Conservation (phyloP, 2,888 invertebrate genomes). For the Lasius fuliginosus region DNA sequence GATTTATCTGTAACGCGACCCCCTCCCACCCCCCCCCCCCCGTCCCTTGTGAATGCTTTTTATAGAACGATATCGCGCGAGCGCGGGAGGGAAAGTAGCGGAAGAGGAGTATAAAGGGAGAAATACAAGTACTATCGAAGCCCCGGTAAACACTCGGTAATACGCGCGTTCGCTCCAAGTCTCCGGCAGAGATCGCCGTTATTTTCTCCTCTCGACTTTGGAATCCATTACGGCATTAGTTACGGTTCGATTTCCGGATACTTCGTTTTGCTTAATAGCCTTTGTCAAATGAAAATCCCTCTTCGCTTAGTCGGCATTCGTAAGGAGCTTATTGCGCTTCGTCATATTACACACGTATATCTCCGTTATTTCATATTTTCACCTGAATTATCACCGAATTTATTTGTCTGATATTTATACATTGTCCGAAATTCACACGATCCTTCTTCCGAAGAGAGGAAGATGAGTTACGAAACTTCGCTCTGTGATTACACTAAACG, state of each 20-base stretch:
- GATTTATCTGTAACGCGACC: slow-evolving; percentile 31
- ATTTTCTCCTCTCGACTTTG: slow-evolving; percentile 6
- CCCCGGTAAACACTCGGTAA: slow-evolving; percentile 3
- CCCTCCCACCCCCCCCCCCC: slow-evolving; percentile 17
- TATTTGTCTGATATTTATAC: background rate
- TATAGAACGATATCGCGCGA: slow-evolving; percentile 45
- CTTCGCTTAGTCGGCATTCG: slow-evolving; percentile 22
- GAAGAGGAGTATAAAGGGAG: slow-evolving; percentile 26
- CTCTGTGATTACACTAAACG: background rate
- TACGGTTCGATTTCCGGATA: slow-evolving; percentile 39
- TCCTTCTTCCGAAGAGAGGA: background rate
- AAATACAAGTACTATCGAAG: slow-evolving; percentile 31
- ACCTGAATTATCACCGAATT: background rate
- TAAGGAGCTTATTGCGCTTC: slow-evolving; percentile 8
- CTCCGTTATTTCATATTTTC: background rate
- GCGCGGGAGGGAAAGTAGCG: slow-evolving; percentile 10
- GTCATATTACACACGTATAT: background rate
- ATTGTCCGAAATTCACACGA: background rate
- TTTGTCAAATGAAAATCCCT: slow-evolving; percentile 31
- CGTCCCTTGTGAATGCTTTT: slow-evolving; percentile 42
- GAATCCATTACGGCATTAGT: slow-evolving; percentile 22
- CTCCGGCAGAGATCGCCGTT: slow-evolving; percentile 36
- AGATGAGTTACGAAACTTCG: background rate
- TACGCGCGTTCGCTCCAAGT: slow-evolving; percentile 4
- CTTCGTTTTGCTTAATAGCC: slow-evolving; percentile 20